phyloP scores from a whole-genome alignment of 2,888 invertebrate species.

The Morinoia aosen region DNA sequence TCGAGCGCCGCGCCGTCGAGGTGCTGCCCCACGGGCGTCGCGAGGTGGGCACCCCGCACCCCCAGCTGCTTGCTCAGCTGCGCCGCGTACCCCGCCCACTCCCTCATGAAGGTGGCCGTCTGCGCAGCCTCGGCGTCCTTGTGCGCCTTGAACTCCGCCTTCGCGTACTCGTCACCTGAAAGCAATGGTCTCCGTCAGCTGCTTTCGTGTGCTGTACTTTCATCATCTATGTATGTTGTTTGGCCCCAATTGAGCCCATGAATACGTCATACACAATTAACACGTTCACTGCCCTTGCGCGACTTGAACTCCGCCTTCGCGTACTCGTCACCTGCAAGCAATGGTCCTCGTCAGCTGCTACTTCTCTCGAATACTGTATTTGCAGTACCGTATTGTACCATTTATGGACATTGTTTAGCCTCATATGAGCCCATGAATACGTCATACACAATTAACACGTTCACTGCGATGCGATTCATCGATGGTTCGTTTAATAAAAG shows the following conservation, averaged over 20 bases:
- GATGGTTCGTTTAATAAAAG: too few species aligned
- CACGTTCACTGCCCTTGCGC: neutral
- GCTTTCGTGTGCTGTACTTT: neutral
- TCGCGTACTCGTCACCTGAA: constrained; percentile 80
- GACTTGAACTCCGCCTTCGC: constrained; percentile 71
- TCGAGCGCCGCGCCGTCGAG: constrained; percentile 79
- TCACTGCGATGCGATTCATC: too few species aligned
- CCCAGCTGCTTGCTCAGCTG: constrained; percentile 83
- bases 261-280: neutral
- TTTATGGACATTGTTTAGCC: neutral
- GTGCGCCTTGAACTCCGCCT: constrained; percentile 89
- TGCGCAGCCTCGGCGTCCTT: constrained; percentile 81
- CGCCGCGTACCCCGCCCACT: constrained; percentile 91
- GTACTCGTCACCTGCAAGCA: constrained; percentile 77
- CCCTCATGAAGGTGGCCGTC: constrained; percentile 83
- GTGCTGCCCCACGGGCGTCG: constrained; percentile 77
- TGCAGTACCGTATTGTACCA: neutral
- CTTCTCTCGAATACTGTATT: neutral
- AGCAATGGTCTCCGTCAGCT: neutral
- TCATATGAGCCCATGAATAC: neutral
- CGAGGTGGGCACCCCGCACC: constrained; percentile 77
- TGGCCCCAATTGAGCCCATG: neutral
- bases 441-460: neutral
- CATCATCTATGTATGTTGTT: neutral
- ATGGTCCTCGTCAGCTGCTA: neutral